Evolutionary conservation across 2,888 invertebrate genomes (phyloP), one percentile per base, ranked within the genome.

Genomic region (Zootermopsis nevadensis): DNA sequence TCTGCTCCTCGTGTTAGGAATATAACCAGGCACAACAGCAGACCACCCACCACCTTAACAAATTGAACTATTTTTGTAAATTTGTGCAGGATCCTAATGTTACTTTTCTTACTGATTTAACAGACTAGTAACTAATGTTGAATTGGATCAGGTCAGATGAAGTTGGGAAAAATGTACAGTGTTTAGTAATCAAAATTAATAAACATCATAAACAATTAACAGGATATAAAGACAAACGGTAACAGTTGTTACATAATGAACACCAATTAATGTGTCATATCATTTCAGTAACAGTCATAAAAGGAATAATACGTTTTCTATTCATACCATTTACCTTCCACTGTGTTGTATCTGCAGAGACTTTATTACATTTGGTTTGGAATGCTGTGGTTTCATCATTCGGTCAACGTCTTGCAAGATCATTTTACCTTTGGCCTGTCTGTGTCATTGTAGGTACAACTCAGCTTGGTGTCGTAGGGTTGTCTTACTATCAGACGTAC

Each of bases 221-320:
- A 48, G 48, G 12, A n/a, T 27, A 60, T n/a, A 60, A 60, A 33
- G 30, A 69, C 33, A 31, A 69, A 69, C 6, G 15, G 27, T 15
- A 66, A 66, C 6, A 27, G 1, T 69, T 33, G 15, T 30, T 69
- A 69, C 33, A 33, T n/a, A n/a, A n/a, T n/a, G n/a, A n/a, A n/a
- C n/a, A n/a, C n/a, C n/a, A n/a, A n/a, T n/a, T n/a, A n/a, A n/a
- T n/a, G 12, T 4, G 6, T 33, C 19, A 31, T 19, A 69, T 12
- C 10, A 69, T 69, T 69, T 69, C 30, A 69, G 22, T 69, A 33
- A 69, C 69, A 69, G 33, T 69, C 69, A 69, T 69, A 69, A 31
- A 69, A 69, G 19, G 69, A 69, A 69, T 33, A 69, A 69, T 69
- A 69, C 31, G 69, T 33, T 69, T 30, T 69, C 8, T 60, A 60